Conservation (phyloP, 1,140 invertebrate genomes). For the Papilio polyxenes region DNA sequence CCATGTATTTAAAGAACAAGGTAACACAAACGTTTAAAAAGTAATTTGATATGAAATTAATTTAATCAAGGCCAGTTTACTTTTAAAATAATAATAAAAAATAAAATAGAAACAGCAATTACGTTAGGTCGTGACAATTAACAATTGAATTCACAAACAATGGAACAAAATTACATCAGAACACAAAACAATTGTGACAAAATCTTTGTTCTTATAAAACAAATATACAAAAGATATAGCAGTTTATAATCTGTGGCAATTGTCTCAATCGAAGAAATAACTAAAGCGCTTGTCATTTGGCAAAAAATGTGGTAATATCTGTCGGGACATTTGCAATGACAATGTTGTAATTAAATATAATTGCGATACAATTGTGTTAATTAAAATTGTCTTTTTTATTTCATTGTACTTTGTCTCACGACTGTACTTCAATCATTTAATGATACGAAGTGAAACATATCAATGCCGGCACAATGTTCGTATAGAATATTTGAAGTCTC, state of each 20-base stretch:
- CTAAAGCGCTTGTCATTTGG: background rate
- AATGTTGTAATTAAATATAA: slow-evolving; percentile 44
- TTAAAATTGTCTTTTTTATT: slow-evolving; percentile 21
- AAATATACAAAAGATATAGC: background rate
- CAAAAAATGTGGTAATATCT: background rate
- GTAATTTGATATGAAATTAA: slow-evolving; percentile 17
- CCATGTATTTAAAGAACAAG: background rate
- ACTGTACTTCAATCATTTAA: slow-evolving; percentile 11
- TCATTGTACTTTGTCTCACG: background rate
- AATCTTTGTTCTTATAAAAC: slow-evolving; percentile 19
- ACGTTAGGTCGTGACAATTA: background rate
- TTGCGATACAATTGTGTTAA: slow-evolving; percentile 31
- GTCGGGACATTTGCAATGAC: slow-evolving; percentile 47
- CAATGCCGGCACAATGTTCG: background rate
- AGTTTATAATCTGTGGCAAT: background rate
- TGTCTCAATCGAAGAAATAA: background rate
- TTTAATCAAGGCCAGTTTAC: slow-evolving; percentile 2
- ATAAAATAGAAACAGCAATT: background rate
- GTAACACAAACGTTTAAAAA: background rate
- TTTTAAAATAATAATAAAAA: background rate
- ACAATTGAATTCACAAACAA: slow-evolving; percentile 19
- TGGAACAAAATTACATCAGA: background rate
- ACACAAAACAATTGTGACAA: slow-evolving; percentile 6
- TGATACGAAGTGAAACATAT: background rate
- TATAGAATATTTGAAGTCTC: background rate